Evolutionary conservation across 2,888 invertebrate genomes (phyloP), one percentile per base, ranked within the genome.

Genomic region (Xestobium rufovillosum): DNA sequence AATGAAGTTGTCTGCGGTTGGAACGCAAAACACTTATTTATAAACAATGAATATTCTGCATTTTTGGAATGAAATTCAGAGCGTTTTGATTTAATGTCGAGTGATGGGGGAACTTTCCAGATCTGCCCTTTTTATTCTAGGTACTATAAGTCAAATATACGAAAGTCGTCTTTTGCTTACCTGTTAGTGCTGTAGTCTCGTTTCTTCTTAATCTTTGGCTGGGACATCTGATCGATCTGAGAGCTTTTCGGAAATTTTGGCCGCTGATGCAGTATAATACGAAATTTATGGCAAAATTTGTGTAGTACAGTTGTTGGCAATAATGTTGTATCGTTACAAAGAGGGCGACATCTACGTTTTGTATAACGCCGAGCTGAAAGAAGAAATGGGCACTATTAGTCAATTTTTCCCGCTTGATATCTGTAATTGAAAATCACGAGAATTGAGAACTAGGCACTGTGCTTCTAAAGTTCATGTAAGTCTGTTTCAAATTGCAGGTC

Each of bases 281-380:
- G 58, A 88, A 87, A 66, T 87, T 87, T 36, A 88, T 83, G 26
- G 84, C 84, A 56, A 85, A 89, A 66, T 87, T 88, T 3, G 82
- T 80, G 56, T 85, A 73, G 65, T 85, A 89, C 29, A 86, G 69
- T 46, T 80, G 66, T 44, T 78, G 71, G 37, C 77, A 74, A 43
- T 79, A 66, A 49, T 80, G 78, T 55, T 85, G 84, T 17, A 76
- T 39, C 10, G 42, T 45, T 12, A 49, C 36, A 36, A 53, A 50
- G 8, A 46, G 31, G 19, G 39, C 52, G 1, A 73, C 68, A 14
- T 73, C 62, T 57, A 73, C 71, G 1, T 67, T 64, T 26, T 70
- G 70, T 14, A 62, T 59, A 31, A 65, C 53, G 40, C 67, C 60
- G 14, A 64, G 61, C 63, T 71, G 55, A 9, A 56, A 50, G 33